phyloP scores from a whole-genome alignment of 2,113 vertebrate genomes.

The Mixornis gularis region DNA sequence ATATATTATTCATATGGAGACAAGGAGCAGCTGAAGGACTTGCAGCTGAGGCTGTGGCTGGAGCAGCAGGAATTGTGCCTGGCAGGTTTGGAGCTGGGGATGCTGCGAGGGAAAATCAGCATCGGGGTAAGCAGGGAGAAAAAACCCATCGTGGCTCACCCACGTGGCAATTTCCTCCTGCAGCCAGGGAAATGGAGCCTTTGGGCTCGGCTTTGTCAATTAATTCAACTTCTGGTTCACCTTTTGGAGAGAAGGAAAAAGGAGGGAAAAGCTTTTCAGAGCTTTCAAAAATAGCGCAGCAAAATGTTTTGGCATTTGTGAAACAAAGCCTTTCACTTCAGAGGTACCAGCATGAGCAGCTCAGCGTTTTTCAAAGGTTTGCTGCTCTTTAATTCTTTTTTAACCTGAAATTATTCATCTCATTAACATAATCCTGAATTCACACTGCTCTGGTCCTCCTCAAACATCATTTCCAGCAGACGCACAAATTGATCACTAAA shows the following conservation, averaged over 20 bases:
- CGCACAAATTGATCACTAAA: background rate
- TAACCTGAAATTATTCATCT: constrained; percentile 42
- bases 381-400: constrained; percentile 35
- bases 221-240: constrained; percentile 13
- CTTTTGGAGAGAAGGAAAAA: background rate
- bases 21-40: constrained; percentile 50
- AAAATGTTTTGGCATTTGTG: constrained; percentile 57
- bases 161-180: background rate
- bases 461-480: constrained; percentile 2
- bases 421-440: constrained; percentile 50
- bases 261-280: background rate
- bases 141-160: background rate
- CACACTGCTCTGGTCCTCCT: constrained; percentile 2
- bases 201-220: background rate
- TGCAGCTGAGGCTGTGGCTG: constrained; percentile 31
- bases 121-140: background rate
- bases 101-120: background rate
- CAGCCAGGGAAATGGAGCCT: rapidly evolving
- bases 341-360: background rate
- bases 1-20: constrained; percentile 20
- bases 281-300: background rate
- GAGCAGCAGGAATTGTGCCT: background rate
- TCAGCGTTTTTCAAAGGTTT: constrained; percentile 30
- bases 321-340: constrained; percentile 52
- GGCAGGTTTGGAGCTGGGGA: background rate